Evolutionary conservation across 2,888 invertebrate species (phyloP).

Genomic region (Agriopis aurantiaria): DNA sequence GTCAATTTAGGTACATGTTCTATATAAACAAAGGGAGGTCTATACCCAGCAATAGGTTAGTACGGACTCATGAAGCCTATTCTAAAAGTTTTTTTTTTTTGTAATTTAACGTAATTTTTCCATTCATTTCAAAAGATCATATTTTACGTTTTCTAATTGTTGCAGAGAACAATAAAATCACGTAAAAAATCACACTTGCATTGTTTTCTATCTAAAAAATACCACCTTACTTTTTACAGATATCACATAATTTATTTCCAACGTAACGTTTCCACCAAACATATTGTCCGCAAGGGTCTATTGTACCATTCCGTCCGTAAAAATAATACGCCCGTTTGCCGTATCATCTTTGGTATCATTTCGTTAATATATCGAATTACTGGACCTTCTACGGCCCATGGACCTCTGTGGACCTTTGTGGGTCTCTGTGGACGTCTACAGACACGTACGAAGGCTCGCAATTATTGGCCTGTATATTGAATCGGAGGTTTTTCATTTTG

Average conservation of each 20-base stretch:
- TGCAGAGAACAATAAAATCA: too few species aligned
- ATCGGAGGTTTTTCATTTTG: conserved; percentile 58
- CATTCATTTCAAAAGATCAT: too few species aligned
- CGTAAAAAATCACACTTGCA: too few species aligned
- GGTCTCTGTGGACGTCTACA: conserved; percentile 1
- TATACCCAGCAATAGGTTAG: too few species aligned
- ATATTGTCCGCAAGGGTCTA: conserved; percentile 7
- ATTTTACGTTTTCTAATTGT: too few species aligned
- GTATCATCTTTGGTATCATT: conserved; percentile 36
- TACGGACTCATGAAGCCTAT: too few species aligned
- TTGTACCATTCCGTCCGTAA: conserved; percentile 26
- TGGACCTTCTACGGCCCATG: conserved; percentile 30
- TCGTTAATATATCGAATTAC: conserved; percentile 42
- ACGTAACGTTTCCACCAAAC: neutral
- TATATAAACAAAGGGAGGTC: too few species aligned
- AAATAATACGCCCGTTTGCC: conserved; percentile 32
- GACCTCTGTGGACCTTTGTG: conserved; percentile 5
- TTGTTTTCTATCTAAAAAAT: too few species aligned
- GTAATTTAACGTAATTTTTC: too few species aligned
- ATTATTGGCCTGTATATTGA: conserved; percentile 61
- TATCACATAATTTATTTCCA: neutral
- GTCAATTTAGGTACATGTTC: too few species aligned
- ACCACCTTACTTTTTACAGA: neutral
- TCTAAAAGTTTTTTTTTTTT: too few species aligned
- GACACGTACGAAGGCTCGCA: conserved; percentile 50